phyloP scores from a whole-genome alignment of 2,113 vertebrate genomes.

The Myotis yumanensis region DNA sequence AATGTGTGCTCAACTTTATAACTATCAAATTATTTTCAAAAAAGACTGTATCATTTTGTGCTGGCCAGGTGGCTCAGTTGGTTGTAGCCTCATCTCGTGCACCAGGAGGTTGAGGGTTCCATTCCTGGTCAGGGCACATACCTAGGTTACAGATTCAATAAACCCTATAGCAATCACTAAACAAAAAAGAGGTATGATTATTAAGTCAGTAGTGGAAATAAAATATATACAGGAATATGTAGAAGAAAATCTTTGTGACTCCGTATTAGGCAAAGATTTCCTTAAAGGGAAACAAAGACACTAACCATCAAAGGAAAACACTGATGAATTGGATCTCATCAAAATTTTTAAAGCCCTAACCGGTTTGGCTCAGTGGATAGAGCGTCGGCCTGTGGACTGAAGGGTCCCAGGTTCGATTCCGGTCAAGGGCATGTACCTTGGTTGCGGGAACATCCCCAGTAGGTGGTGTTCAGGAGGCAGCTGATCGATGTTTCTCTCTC shows the following conservation, averaged over 20 bases:
- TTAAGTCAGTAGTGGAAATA: background rate
- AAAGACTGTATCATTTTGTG: background rate
- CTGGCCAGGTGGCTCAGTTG: too few species aligned
- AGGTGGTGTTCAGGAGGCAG: too few species aligned
- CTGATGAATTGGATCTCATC: background rate
- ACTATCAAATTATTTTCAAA: background rate
- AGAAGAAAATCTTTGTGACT: background rate
- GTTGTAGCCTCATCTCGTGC: too few species aligned
- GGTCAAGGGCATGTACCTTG: too few species aligned
- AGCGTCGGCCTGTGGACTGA: too few species aligned
- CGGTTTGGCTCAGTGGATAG: too few species aligned
- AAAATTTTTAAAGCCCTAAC: background rate
- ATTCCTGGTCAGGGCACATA: too few species aligned
- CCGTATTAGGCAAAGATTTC: background rate
- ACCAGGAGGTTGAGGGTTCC: too few species aligned
- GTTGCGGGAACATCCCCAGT: too few species aligned
- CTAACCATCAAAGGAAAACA: background rate
- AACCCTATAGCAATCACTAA: background rate
- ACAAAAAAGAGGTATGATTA: background rate
- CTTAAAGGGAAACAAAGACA: background rate
- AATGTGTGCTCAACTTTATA: background rate
- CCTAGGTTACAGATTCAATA: too few species aligned
- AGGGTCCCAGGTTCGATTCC: too few species aligned
- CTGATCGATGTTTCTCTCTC: too few species aligned
- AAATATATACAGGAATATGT: background rate